phyloP scores from a whole-genome alignment of 2,797 vertebrate species.

The Phataginus tricuspis region DNA sequence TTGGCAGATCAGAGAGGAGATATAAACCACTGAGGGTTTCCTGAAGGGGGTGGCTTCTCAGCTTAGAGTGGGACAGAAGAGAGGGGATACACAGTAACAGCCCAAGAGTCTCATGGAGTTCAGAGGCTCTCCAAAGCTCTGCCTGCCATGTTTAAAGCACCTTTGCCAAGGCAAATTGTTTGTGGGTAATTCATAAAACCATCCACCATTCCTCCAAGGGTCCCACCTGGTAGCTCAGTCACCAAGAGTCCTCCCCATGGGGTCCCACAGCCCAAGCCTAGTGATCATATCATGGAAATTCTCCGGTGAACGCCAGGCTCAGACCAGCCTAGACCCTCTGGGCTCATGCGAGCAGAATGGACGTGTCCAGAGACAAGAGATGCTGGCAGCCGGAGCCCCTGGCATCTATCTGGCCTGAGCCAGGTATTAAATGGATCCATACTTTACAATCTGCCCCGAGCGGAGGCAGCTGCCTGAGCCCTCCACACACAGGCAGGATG shows the following conservation, averaged over 20 bases:
- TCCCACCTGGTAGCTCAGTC: background rate
- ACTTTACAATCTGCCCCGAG: background rate
- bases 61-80: background rate
- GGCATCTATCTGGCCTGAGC: background rate
- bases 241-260: accelerated
- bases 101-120: accelerated
- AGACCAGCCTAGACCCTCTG: background rate
- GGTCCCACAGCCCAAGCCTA: background rate
- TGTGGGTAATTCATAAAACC: background rate
- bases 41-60: background rate
- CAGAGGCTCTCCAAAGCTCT: accelerated
- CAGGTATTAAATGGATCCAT: background rate
- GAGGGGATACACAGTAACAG: accelerated
- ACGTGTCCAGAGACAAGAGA: background rate
- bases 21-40: background rate
- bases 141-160: accelerated
- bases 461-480: background rate
- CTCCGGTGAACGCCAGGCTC: background rate
- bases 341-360: background rate
- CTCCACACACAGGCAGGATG: background rate
- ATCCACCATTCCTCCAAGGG: background rate
- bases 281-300: background rate
- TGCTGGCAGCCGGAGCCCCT: background rate
- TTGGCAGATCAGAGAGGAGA: background rate
- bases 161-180: background rate